Conservation (phyloP, 2,888 invertebrate genomes). For the Linyphia triangularis region DNA sequence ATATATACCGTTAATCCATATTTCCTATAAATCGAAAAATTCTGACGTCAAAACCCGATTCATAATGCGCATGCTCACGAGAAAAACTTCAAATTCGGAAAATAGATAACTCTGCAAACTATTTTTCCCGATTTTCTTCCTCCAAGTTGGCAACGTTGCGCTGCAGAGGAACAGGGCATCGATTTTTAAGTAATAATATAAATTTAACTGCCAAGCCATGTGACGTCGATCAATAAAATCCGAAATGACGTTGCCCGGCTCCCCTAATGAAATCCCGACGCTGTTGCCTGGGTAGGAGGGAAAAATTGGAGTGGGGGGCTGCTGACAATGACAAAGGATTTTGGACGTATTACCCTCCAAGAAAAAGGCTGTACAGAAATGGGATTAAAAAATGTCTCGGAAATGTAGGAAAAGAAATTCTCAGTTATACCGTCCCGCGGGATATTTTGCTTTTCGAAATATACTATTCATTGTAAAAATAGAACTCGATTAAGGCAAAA, state of each 20-base stretch:
- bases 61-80: slow-evolving; percentile 11
- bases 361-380: background rate
- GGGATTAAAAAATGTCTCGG: background rate
- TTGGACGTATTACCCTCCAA: background rate
- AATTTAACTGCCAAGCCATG: slow-evolving; percentile 74
- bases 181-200: slow-evolving; percentile 73
- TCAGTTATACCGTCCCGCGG: background rate
- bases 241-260: slow-evolving; percentile 62
- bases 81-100: slow-evolving; percentile 38
- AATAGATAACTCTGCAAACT: slow-evolving; percentile 54
- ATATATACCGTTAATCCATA: slow-evolving; percentile 8
- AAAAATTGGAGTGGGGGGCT: slow-evolving; percentile 1
- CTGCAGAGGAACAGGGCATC: slow-evolving; percentile 29
- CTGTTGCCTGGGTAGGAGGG: slow-evolving; percentile 4
- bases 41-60: slow-evolving; percentile 9
- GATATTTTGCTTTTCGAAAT: too few relatives aligned
- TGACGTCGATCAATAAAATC: slow-evolving; percentile 73
- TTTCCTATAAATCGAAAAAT: slow-evolving; percentile 40
- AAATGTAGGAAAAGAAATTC: background rate
- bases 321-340: background rate
- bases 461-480: too few relatives aligned
- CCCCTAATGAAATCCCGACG: slow-evolving; percentile 54
- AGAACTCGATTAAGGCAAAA: too few relatives aligned
- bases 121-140: slow-evolving; percentile 44
- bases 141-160: slow-evolving; percentile 27